A percentile compares a stretch with the other conserved stretches of the same genome.
Evolutionary conservation across 1,140 invertebrate species (phyloP).

Genomic region (Sminthurides bifidus): DNA sequence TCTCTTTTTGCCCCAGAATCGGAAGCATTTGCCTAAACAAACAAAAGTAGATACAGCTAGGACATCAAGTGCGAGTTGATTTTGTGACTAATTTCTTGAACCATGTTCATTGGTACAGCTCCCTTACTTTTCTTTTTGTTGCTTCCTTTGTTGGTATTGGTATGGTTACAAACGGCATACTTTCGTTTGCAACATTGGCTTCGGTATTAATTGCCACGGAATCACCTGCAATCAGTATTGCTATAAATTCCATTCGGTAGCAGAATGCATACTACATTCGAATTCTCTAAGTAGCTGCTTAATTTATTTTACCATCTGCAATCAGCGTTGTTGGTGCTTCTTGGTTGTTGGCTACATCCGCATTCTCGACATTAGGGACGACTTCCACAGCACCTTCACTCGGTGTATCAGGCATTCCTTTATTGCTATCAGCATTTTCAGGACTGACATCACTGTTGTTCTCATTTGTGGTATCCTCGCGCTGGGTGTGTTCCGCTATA

Average conservation of each 20-base stretch:
- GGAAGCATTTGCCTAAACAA: neutral
- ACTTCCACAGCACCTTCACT: neutral
- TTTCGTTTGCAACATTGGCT: no score
- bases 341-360: neutral
- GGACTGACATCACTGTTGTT: neutral
- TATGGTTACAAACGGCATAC: neutral
- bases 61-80: neutral
- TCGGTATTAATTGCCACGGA: neutral
- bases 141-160: neutral
- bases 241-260: no score
- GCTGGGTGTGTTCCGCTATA: neutral
- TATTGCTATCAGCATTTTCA: neutral
- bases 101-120: neutral
- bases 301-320: neutral
- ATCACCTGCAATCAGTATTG: conserved; percentile 1
- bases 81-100: neutral
- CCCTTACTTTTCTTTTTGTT: neutral
- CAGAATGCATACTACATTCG: neutral
- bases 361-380: neutral
- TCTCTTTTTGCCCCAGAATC: neutral
- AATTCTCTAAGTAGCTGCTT: neutral
- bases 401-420: neutral
- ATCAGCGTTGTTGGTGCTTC: neutral
- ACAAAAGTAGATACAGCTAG: neutral
- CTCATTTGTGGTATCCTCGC: neutral